Conservation (phyloP, 2,888 invertebrate genomes). For the Diarsia mendica region DNA sequence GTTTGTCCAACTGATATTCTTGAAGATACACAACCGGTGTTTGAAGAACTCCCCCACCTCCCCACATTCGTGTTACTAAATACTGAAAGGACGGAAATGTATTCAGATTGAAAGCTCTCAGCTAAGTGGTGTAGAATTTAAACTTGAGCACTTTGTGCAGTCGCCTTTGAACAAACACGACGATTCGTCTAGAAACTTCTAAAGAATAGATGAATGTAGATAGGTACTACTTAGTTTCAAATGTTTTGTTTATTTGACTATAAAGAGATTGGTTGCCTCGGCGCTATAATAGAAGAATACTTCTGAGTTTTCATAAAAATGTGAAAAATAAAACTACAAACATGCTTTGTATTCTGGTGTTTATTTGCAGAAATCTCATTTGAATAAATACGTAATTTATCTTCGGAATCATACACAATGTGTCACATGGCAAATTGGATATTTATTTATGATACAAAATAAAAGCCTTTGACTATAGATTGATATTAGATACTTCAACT, state of each 20-base stretch:
- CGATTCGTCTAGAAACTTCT: conserved; percentile 85
- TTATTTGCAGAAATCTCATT: conserved; percentile 42
- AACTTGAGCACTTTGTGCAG: conserved; percentile 79
- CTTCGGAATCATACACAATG: conserved; percentile 7
- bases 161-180: conserved; percentile 80
- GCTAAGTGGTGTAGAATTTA: conserved; percentile 74
- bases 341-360: conserved; percentile 28
- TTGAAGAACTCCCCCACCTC: conserved; percentile 71
- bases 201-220: conserved; percentile 74
- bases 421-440: conserved; percentile 1
- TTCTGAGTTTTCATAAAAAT: conserved; percentile 51
- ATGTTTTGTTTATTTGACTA: conserved; percentile 71
- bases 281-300: conserved; percentile 41
- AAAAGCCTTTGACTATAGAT: conserved; percentile 1
- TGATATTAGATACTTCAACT: neutral
- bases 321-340: conserved; percentile 42
- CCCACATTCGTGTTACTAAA: conserved; percentile 56
- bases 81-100: conserved; percentile 60
- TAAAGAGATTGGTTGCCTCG: conserved; percentile 55
- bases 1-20: conserved; percentile 87
- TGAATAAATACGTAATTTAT: conserved; percentile 40
- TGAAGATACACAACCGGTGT: conserved; percentile 81
- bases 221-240: conserved; percentile 66
- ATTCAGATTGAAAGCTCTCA: conserved; percentile 72
- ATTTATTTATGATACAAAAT: conserved; percentile 6